phyloP scores from a whole-genome alignment of 2,888 invertebrate genomes.

The Rapana venosa region DNA sequence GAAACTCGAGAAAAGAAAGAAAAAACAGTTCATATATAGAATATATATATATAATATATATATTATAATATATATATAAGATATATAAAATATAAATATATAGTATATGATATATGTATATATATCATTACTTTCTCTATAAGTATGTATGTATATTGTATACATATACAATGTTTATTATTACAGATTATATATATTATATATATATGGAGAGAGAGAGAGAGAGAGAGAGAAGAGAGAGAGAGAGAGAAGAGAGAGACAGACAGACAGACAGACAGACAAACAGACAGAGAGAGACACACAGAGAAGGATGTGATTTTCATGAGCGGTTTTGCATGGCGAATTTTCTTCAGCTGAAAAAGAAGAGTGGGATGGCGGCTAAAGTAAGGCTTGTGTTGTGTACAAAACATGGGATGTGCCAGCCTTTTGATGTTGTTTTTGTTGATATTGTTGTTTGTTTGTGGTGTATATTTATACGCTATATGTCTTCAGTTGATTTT shows the following conservation, averaged over 20 bases:
- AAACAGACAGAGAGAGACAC: constrained; percentile 30
- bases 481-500: not conserved
- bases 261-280: not conserved
- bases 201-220: not conserved
- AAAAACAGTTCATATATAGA: too few species aligned
- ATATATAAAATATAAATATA: too few species aligned
- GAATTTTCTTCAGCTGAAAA: not conserved
- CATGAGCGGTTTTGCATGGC: not conserved
- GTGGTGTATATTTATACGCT: not conserved
- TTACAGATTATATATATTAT: too few species aligned
- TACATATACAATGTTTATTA: too few species aligned
- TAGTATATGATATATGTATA: too few species aligned
- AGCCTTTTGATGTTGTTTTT: not conserved
- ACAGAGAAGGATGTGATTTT: constrained; percentile 3
- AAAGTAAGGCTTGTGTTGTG: not conserved
- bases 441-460: too few species aligned
- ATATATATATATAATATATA: too few species aligned
- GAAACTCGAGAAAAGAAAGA: too few species aligned
- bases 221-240: not conserved
- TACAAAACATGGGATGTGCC: not conserved
- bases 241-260: not conserved
- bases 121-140: too few species aligned
- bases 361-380: not conserved
- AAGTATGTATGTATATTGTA: too few species aligned
- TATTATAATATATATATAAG: too few species aligned